Evolutionary conservation across 2,888 invertebrate species (phyloP).

Genomic region (Apotomis capreana): DNA sequence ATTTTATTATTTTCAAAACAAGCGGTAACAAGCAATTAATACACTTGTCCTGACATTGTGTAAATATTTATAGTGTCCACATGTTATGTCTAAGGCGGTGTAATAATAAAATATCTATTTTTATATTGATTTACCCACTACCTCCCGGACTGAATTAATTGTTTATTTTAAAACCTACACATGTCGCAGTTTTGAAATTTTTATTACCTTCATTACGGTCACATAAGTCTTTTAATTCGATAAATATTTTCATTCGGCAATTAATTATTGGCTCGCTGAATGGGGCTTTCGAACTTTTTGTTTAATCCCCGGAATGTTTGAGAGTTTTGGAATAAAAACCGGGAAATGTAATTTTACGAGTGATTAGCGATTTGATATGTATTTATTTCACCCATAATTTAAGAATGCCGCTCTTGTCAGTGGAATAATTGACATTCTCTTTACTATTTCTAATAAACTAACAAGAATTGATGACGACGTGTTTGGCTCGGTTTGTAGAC

Average conservation of each 20-base stretch:
- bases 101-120: conserved; percentile 45
- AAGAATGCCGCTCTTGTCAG: too few species aligned
- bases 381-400: too few species aligned
- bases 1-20: neutral
- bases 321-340: neutral
- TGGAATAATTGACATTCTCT: too few species aligned
- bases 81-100: conserved; percentile 40
- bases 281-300: conserved; percentile 13
- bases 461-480: too few species aligned
- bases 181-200: conserved; percentile 43
- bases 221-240: conserved; percentile 31
- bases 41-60: conserved; percentile 21
- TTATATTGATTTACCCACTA: conserved; percentile 46
- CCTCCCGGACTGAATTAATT: conserved; percentile 53
- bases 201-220: conserved; percentile 42
- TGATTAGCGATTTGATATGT: neutral
- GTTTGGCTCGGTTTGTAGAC: too few species aligned
- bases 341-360: neutral
- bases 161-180: conserved; percentile 46
- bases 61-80: conserved; percentile 38
- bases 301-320: conserved; percentile 3
- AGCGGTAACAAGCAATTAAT: conserved; percentile 13
- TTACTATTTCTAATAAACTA: too few species aligned
- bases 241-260: conserved; percentile 35
- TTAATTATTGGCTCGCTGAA: conserved; percentile 28